These are phyloP conservation scores for Schrankia costaestrigalis DNA, from an alignment of 2,888 invertebrate species.

Conservation along the genomic window DNA sequence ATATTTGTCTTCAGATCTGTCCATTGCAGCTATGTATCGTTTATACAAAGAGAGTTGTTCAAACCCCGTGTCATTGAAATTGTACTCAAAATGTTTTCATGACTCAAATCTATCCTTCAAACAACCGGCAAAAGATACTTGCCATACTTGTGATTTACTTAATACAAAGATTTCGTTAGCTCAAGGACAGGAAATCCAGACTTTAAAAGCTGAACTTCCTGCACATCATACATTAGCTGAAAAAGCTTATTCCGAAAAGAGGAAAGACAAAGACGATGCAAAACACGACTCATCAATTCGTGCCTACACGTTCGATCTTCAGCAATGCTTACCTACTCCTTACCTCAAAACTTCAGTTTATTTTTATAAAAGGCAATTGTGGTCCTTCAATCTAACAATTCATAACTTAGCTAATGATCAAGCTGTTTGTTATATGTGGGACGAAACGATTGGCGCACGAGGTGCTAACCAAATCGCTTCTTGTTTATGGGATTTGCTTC, in stretches of 20 bases:
- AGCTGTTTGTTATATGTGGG: constrained; percentile 19
- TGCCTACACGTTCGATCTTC: constrained; percentile 18
- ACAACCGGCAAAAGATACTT: constrained; percentile 21
- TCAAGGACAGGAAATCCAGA: constrained; percentile 5
- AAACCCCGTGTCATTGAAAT: constrained; percentile 20
- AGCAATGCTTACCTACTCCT: constrained; percentile 22
- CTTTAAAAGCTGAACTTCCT: constrained; percentile 5
- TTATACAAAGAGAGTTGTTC: constrained; percentile 14
- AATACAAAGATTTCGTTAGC: constrained; percentile 10
- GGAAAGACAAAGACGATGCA: constrained; percentile 6
- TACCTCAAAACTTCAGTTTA: constrained; percentile 10
- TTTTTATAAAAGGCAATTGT: constrained; percentile 23
- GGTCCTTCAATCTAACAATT: constrained; percentile 19
- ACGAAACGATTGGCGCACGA: constrained; percentile 21
- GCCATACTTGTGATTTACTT: constrained; percentile 15
- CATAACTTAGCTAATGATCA: not conserved
- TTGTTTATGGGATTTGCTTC: constrained; percentile 24
- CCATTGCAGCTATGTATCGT: constrained; percentile 20
- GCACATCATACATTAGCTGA: constrained; percentile 11
- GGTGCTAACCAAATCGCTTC: constrained; percentile 34
- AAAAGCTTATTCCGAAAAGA: constrained; percentile 13
- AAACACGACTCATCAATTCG: constrained; percentile 7
- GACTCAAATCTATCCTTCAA: constrained; percentile 21
- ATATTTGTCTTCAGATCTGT: constrained; percentile 20
- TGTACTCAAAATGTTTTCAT: constrained; percentile 19